Base-by-base conservation (phyloP, 2,113 vertebrate genomes). In the Poecile atricapillus region DNA sequence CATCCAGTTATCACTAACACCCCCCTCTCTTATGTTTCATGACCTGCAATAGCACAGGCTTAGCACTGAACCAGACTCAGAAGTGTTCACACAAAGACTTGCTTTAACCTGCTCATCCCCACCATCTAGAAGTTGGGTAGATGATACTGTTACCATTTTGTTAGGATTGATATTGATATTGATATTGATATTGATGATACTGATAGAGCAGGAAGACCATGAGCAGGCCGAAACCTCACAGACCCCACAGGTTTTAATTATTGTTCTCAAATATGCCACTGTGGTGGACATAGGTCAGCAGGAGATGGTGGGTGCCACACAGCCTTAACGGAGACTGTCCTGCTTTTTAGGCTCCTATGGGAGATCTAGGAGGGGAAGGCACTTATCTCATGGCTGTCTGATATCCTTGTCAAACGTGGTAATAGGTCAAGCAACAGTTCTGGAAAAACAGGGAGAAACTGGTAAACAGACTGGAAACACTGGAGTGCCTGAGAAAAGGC, bases 281-380 rank as follows among this genome's bases (percentile, higher is more conserved):
- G 10, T 22, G n/a, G 31, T 3, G 1, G 13, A 49, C 56, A 44
- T 0, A 1, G 23, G 11, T 41, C 31, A 7, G 0, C 20, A 2
- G 50, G 30, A 92, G 83, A 59, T 1, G 0, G 13, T 62, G 73
- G 22, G 5, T 78, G 31, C 6, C 64, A 69, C n/a, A 28, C 27
- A 83, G 21, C 7, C 60, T 52, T 35, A 33, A 15, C 4, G 3
- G 47, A 81, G 35, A 53, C 6, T 63, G 33, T 73, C 8, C 44
- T 5, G 5, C 8, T 9, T 47, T 82, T 49, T 28, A 56, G 65
- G 10, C 22, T 65, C 20, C 20, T 43, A 43, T 22, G 10, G n/a
- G 24, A 71, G 22, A 15, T 49, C 9, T 73, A 53, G 46, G 10
- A 79, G 28, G 19, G 3, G 21, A 75, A 82, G 19, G 10, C 19